Evolutionary conservation across 2,888 invertebrate genomes (phyloP), one percentile per base, ranked within the genome.

Genomic region (Drosophila demipolita): DNA sequence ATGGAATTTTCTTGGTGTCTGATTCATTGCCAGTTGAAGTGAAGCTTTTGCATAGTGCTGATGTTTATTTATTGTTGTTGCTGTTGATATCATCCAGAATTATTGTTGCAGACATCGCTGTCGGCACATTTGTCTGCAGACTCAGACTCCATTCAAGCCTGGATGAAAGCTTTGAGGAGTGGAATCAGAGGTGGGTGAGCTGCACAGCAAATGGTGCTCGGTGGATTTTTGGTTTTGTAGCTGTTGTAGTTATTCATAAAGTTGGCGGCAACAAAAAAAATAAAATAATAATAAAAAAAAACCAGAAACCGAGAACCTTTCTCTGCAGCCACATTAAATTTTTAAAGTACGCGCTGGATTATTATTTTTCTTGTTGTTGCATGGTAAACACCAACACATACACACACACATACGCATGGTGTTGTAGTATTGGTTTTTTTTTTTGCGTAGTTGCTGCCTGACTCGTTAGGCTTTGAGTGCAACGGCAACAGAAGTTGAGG

Each of bases 21-120:
- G 90, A 87, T 88, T 90, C 87, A 87, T 88, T 80, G 87, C 72
- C 66, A 81, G 73, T 88, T 86, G 80, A 78, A 79, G 83, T 65
- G 77, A 88, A 88, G 73, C 73, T 75, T 78, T 75, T 69, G 59
- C 78, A 80, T 75, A 80, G 83, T 83, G 81, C 61, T 59, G 49
- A 53, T 81, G 73, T 20, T 45, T 23, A 45, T 45, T 45, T 45
- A 38, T 66, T 70, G 59, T 64, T 66, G 48, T 70, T 71, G 55
- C 40, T 75, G 83, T 72, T 80, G 73, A 68, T 77, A 82, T 75
- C 89, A 82, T 59, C 63, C 73, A 71, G 69, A 73, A 73, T 74
- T 72, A 69, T 74, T 72, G 73, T 65, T 75, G 89, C 82, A 84
- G 85, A 87, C 87, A 76, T 65, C 78, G 78, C 82, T 85, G 75